phyloP scores from a whole-genome alignment of 2,797 vertebrate species.

The Brotula barbata region DNA sequence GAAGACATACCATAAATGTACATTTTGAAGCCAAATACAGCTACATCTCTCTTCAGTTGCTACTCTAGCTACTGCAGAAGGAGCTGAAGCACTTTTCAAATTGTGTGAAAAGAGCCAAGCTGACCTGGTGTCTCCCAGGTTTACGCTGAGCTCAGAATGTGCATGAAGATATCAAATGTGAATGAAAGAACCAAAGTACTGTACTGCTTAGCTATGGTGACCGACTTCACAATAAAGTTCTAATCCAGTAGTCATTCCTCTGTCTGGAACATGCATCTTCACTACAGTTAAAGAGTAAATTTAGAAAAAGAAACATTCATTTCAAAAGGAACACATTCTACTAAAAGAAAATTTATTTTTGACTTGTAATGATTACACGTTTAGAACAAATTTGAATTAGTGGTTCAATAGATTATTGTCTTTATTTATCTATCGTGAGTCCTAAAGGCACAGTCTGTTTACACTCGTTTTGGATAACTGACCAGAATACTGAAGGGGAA shows the following conservation, averaged over 20 bases:
- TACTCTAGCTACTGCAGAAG: constrained; percentile 24
- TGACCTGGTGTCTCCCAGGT: neutral
- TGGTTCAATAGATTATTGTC: constrained; percentile 39
- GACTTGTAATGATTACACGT: constrained; percentile 44
- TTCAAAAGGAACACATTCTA: constrained; percentile 23
- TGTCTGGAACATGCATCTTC: constrained; percentile 57
- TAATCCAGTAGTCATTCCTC: constrained; percentile 9
- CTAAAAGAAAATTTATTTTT: constrained; percentile 39
- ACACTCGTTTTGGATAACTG: constrained; percentile 23
- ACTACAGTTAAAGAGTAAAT: constrained; percentile 49
- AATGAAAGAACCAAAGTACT: constrained; percentile 8
- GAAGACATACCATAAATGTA: constrained; percentile 42
- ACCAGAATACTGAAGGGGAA: constrained; percentile 38
- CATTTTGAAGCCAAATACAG: constrained; percentile 49
- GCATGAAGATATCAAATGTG: constrained; percentile 7
- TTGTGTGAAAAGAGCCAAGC: constrained; percentile 5
- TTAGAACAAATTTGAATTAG: constrained; percentile 50
- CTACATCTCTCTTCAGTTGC: constrained; percentile 27
- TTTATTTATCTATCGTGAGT: constrained; percentile 27
- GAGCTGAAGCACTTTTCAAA: constrained; percentile 4
- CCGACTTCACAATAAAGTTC: constrained; percentile 12
- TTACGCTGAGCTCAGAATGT: neutral
- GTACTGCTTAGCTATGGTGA: constrained; percentile 13
- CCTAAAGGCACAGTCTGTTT: constrained; percentile 41
- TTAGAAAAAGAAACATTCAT: constrained; percentile 37